Percentiles rank a stretch among this genome's conserved stretches.
Conservation (phyloP, 35 echinoderm and acorn worm genomes). For the Patiria miniata region DNA sequence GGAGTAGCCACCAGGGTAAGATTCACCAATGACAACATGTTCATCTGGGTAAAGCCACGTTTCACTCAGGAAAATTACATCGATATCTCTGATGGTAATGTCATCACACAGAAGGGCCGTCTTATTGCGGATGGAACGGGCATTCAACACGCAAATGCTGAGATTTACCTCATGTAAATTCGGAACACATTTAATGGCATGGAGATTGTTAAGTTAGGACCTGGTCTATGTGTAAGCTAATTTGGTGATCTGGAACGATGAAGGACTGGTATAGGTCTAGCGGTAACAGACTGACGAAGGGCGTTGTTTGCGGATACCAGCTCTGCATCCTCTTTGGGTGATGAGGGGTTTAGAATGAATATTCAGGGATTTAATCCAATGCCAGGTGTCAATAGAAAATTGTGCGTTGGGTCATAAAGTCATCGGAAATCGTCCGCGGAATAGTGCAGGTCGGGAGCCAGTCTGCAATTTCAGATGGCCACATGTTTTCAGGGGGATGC, state of each 20-base stretch:
- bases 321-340: not conserved
- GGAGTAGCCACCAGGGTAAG: constrained; percentile 49
- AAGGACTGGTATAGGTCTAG: not conserved
- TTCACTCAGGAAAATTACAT: constrained; percentile 47
- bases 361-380: not conserved
- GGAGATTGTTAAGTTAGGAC: not conserved
- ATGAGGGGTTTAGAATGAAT: not conserved
- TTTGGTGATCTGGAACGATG: not conserved
- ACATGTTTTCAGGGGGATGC: not conserved
- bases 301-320: not conserved
- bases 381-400: not conserved
- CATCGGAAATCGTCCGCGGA: not conserved
- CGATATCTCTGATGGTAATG: constrained; percentile 24
- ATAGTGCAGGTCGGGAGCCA: too few relatives aligned
- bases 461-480: too few relatives aligned
- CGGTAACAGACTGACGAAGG: not conserved
- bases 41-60: constrained; percentile 60
- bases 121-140: constrained; percentile 52
- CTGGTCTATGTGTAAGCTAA: not conserved
- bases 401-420: not conserved
- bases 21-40: constrained; percentile 47
- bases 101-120: constrained; percentile 31
- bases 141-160: constrained; percentile 41
- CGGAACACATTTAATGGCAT: not conserved
- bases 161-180: not conserved